phyloP scores from a whole-genome alignment of 1,140 invertebrate species.

The Drosophila hydei region DNA sequence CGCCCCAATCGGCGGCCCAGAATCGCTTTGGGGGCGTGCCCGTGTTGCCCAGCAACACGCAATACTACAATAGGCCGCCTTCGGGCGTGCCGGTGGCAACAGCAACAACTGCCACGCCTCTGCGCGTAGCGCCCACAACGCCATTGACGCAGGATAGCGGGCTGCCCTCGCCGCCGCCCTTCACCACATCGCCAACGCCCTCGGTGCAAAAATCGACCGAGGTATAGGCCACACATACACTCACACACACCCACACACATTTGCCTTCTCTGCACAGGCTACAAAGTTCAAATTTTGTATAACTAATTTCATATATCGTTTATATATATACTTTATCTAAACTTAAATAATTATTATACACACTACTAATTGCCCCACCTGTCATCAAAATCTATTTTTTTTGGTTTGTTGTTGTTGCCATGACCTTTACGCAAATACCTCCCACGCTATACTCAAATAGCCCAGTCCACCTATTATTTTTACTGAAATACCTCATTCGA shows the following conservation, averaged over 20 bases:
- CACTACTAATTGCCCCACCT: constrained; percentile 50
- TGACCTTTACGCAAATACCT: constrained; percentile 41
- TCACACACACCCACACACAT: constrained; percentile 32
- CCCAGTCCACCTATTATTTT: constrained; percentile 6
- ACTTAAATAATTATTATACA: constrained; percentile 30
- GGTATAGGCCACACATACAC: constrained; percentile 61
- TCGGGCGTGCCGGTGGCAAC: constrained; percentile 48
- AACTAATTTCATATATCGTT: constrained; percentile 45
- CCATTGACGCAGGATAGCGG: constrained; percentile 76
- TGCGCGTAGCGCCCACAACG: constrained; percentile 56
- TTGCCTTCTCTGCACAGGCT: constrained; percentile 51
- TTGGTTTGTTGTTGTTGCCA: constrained; percentile 33
- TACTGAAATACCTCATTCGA: constrained; percentile 9
- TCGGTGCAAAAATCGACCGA: constrained; percentile 82
- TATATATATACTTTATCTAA: constrained; percentile 2
- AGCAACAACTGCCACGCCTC: constrained; percentile 33
- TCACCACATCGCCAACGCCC: constrained; percentile 76
- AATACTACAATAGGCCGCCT: constrained; percentile 72
- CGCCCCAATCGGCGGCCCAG: constrained; percentile 61
- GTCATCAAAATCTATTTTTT: constrained; percentile 15
- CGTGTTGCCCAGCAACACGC: constrained; percentile 73
- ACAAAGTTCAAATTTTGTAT: constrained; percentile 76
- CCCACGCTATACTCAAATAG: constrained; percentile 21
- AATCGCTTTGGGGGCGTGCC: constrained; percentile 80
- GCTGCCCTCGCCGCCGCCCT: constrained; percentile 76